Conservation (phyloP, 2,113 vertebrate genomes). For the Hirundichthys speculiger region DNA sequence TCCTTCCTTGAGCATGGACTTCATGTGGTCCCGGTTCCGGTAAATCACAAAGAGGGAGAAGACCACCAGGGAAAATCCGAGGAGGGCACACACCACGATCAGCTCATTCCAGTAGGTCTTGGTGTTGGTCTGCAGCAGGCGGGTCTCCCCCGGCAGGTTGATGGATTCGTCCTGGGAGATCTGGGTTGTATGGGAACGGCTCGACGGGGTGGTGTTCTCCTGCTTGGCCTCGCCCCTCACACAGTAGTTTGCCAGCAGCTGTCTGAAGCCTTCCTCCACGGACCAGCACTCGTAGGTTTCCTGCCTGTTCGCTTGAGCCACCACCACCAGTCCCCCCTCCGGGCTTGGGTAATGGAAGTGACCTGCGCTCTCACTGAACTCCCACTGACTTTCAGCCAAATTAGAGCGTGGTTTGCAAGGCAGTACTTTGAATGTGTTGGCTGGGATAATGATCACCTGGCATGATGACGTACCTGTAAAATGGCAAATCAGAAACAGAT, state of each 20-base stretch:
- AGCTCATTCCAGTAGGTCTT: slow-evolving; percentile 96
- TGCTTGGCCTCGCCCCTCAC: slow-evolving; percentile 71
- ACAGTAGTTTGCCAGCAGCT: slow-evolving; percentile 92
- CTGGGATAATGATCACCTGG: slow-evolving; percentile 81
- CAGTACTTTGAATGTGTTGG: slow-evolving; percentile 86
- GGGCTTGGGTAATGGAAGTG: slow-evolving; percentile 87
- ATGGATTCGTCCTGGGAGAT: slow-evolving; percentile 65
- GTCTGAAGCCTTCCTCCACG: slow-evolving; percentile 87
- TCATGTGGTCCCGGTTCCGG: slow-evolving; percentile 87
- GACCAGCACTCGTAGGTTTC: slow-evolving; percentile 95
- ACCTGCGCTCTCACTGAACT: slow-evolving; percentile 74
- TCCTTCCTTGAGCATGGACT: slow-evolving; percentile 88
- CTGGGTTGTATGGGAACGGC: slow-evolving; percentile 73
- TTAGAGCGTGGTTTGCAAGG: slow-evolving; percentile 90
- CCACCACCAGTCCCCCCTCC: slow-evolving; percentile 88
- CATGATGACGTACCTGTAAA: slow-evolving; percentile 76
- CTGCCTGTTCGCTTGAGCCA: slow-evolving; percentile 81
- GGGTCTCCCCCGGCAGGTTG: slow-evolving; percentile 74
- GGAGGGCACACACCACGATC: slow-evolving; percentile 88
- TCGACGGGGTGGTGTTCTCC: slow-evolving; percentile 76
- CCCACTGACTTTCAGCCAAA: slow-evolving; percentile 88
- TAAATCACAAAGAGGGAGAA: slow-evolving; percentile 87
- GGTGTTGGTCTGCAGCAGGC: slow-evolving; percentile 73
- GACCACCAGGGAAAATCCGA: slow-evolving; percentile 80
- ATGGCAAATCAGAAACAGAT: slow-evolving; percentile 24